These are phyloP conservation scores for Hassar affinis DNA, from an alignment of 2,113 vertebrate species.

Conservation along the genomic window DNA sequence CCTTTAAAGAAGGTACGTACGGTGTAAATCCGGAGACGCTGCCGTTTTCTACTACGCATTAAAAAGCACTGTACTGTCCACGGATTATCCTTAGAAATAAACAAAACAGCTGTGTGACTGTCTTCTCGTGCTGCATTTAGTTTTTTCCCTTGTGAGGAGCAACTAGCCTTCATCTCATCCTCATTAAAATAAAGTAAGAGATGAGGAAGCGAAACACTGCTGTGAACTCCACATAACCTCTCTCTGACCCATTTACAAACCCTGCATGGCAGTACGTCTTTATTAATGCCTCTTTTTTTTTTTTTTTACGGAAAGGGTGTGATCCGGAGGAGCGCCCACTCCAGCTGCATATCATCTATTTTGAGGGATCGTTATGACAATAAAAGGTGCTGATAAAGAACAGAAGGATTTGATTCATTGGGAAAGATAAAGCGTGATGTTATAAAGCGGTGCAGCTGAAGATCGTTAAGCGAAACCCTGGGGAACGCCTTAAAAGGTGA, in stretches of 20 bases:
- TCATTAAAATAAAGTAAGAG: slow-evolving; percentile 35
- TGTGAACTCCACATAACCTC: neutral
- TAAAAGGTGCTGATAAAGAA: neutral
- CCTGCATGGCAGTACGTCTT: neutral
- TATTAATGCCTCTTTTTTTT: neutral
- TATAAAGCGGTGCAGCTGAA: neutral
- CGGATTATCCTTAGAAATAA: slow-evolving; percentile 15
- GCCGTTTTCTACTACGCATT: no score
- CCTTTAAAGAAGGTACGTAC: no score
- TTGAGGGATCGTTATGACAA: neutral
- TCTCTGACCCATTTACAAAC: slow-evolving; percentile 20
- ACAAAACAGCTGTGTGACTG: neutral
- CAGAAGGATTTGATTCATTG: slow-evolving; percentile 2
- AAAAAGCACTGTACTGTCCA: no score
- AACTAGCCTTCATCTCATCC: slow-evolving; percentile 11
- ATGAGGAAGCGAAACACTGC: neutral
- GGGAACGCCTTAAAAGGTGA: slow-evolving; percentile 22
- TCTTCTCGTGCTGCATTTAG: slow-evolving; percentile 8
- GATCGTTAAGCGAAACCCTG: slow-evolving; percentile 23
- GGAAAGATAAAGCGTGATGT: slow-evolving; percentile 13
- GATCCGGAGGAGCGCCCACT: neutral
- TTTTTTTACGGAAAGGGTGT: no score
- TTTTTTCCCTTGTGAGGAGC: slow-evolving; percentile 3
- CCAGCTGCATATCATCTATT: neutral
- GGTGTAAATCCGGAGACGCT: no score